These are phyloP conservation scores for Rhinolophus sinicus DNA, from an alignment of 2,113 vertebrate genomes.

Conservation along the genomic window DNA sequence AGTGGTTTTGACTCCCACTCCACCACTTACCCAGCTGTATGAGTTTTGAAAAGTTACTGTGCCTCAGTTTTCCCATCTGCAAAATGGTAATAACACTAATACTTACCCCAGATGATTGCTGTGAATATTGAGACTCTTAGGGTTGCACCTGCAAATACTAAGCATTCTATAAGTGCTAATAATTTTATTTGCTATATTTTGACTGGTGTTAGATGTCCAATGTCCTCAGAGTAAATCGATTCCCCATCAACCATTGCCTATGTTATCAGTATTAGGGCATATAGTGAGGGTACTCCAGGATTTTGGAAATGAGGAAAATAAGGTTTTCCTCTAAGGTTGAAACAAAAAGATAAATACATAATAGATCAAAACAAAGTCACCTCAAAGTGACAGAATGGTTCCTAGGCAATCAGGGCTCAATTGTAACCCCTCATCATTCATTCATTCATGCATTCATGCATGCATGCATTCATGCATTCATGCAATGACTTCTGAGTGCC, in stretches of 20 bases:
- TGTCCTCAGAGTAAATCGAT: background rate
- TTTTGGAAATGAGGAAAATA: slow-evolving; percentile 42
- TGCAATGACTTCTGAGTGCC: background rate
- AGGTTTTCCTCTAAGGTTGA: background rate
- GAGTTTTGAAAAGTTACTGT: background rate
- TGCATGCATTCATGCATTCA: background rate
- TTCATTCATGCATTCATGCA: background rate
- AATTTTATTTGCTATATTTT: background rate
- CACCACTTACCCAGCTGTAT: background rate
- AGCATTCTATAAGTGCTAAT: background rate
- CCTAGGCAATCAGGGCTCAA: background rate
- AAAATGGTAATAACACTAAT: background rate
- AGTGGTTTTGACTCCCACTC: background rate
- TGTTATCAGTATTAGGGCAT: background rate
- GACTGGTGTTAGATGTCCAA: background rate
- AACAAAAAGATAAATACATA: slow-evolving; percentile 33
- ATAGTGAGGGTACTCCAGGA: background rate
- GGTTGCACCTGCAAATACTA: background rate
- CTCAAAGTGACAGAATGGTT: background rate
- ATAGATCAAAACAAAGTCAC: background rate
- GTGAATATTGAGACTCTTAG: background rate
- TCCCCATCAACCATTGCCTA: background rate
- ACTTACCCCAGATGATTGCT: background rate
- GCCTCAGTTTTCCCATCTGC: slow-evolving; percentile 12
- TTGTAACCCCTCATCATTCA: background rate